Base-by-base conservation (phyloP, 1,140 invertebrate genomes). In the Brachionus rubens region DNA sequence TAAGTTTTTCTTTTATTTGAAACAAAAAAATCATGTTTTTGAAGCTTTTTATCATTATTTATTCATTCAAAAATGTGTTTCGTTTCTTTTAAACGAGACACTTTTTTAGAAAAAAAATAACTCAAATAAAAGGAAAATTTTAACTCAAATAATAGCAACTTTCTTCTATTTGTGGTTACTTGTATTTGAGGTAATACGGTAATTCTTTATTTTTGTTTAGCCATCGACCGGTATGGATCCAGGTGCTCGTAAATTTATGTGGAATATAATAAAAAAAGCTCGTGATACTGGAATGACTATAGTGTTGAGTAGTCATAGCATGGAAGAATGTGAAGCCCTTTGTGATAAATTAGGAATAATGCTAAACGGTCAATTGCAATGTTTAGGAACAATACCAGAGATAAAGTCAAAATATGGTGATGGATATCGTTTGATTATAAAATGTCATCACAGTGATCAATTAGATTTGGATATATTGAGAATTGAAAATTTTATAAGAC, bases 301-400 rank as follows among this genome's bases (percentile, higher is more conserved):
- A 26, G 30, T 75, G 24, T 28, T 75, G 16, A 75, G 47, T 43
- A 75, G 70, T 46, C 70, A 75, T 30, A 75, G 70, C 14, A 75
- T 75, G 70, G 70, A 75, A 33, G 70, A 75, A 59, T 75, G 70
- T 46, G 70, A 75, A 50, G 70, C 70, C 3, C 70, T 75, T 14
- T 75, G 70, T 24, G 84, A 85, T 24, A 72, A 72, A 41, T 16
- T 72, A 3, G 68, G 46, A 6, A 72, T 72, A 50, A 50, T 72
- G 68, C 28, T 50, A 30, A 72, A 72, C 41, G 68, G 68, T 50
- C 68, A 54, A 72, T 85, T 87, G 77, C 81, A 84, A 46, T 87
- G 87, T 78, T 78, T 87, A 19, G 87, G 86, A 12, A 85, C 83
- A 75, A 82, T 83, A 21, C 85, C 86, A 50, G 85, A 83, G 75